These are phyloP conservation scores for Anthophora plumipes DNA, from an alignment of 2,888 invertebrate species.

Conservation along the genomic window DNA sequence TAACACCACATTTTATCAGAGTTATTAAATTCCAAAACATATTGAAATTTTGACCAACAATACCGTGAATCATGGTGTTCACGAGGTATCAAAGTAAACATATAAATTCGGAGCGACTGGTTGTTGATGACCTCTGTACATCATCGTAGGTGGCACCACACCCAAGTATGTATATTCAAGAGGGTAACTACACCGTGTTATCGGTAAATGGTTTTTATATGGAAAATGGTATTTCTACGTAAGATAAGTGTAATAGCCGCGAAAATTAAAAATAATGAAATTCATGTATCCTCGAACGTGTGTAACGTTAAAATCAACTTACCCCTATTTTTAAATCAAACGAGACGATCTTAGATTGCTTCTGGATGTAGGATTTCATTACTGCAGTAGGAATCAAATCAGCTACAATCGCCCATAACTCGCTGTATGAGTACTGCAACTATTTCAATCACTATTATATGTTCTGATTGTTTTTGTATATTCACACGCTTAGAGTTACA, in stretches of 20 bases:
- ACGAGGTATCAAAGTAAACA: slow-evolving; percentile 52
- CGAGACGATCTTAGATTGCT: slow-evolving; percentile 61
- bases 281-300: not conserved
- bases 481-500: not conserved
- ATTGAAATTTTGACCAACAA: slow-evolving; percentile 24
- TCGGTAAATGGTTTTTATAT: slow-evolving; percentile 44
- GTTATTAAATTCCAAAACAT: slow-evolving; percentile 76
- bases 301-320: slow-evolving; percentile 29
- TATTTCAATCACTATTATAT: slow-evolving; percentile 30
- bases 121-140: slow-evolving; percentile 68
- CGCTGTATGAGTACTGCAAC: slow-evolving; percentile 69
- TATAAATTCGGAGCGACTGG: slow-evolving; percentile 55
- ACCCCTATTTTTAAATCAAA: slow-evolving; percentile 66
- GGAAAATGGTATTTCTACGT: not conserved
- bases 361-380: slow-evolving; percentile 56
- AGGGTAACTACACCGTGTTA: slow-evolving; percentile 51
- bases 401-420: slow-evolving; percentile 70
- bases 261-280: slow-evolving; percentile 38
- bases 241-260: slow-evolving; percentile 20
- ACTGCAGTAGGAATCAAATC: slow-evolving; percentile 50
- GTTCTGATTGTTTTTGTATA: not conserved
- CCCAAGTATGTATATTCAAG: slow-evolving; percentile 39
- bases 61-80: slow-evolving; percentile 12
- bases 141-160: slow-evolving; percentile 72
- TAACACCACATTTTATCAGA: slow-evolving; percentile 66